Evolutionary conservation across 2,888 invertebrate genomes (phyloP).

Genomic region (Trachelus tabidus): DNA sequence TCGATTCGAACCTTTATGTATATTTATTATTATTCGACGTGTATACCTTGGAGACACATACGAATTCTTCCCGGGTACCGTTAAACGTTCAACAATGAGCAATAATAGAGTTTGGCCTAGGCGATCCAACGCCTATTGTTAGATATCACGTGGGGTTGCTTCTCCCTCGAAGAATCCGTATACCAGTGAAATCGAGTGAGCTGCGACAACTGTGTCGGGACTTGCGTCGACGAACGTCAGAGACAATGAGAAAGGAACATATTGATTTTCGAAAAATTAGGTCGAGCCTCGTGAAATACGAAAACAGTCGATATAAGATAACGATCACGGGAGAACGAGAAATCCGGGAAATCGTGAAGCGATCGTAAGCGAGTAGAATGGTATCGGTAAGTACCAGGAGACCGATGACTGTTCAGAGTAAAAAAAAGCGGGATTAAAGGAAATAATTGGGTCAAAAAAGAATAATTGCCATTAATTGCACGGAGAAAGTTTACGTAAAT

Average conservation of each 20-base stretch:
- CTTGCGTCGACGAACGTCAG: too few relatives aligned
- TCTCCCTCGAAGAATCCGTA: not conserved
- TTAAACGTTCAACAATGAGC: slow-evolving; percentile 1
- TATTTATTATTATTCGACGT: not conserved
- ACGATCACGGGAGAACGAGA: not conserved
- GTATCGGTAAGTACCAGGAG: not conserved
- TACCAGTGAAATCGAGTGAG: too few relatives aligned
- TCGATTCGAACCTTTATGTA: not conserved
- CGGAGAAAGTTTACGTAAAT: not conserved
- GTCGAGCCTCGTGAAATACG: too few relatives aligned
- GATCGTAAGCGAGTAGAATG: not conserved
- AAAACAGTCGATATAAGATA: not conserved
- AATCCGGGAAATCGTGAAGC: not conserved
- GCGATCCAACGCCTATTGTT: not conserved
- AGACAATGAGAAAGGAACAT: too few relatives aligned
- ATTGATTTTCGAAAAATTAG: too few relatives aligned
- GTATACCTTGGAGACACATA: not conserved
- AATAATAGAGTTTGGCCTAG: not conserved
- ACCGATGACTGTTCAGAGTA: not conserved
- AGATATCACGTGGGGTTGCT: not conserved
- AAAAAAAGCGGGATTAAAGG: not conserved
- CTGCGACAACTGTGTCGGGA: too few relatives aligned
- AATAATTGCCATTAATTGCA: not conserved
- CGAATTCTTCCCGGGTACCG: not conserved
- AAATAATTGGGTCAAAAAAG: not conserved